A percentile compares a stretch with the other conserved stretches of the same genome.
These are phyloP conservation scores for Diarsia brunnea DNA, from an alignment of 2,888 invertebrate genomes.

Conservation along the genomic window DNA sequence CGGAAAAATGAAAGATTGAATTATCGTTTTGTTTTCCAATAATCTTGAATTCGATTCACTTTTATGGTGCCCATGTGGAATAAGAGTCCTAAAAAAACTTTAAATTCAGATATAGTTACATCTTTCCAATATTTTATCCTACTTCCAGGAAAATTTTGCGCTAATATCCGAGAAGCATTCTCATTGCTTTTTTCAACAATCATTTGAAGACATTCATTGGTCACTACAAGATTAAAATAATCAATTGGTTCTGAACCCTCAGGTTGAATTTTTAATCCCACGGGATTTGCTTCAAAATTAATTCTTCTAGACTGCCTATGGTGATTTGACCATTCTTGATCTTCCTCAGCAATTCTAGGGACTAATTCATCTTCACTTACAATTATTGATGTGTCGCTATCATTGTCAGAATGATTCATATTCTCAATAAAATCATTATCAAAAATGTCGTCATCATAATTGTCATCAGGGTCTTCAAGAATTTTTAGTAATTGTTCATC, in stretches of 20 bases:
- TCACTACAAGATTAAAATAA: slow-evolving; percentile 4
- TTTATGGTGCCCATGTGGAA: slow-evolving; percentile 19
- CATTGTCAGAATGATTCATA: background rate
- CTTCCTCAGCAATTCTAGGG: background rate
- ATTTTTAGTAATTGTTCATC: background rate
- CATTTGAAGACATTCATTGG: slow-evolving; percentile 1
- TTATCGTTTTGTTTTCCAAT: slow-evolving; percentile 4
- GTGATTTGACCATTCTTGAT: background rate
- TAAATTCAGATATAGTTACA: background rate
- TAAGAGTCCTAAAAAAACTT: slow-evolving; percentile 7
- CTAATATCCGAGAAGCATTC: slow-evolving; percentile 6
- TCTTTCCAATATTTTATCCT: slow-evolving; percentile 10
- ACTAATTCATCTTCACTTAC: background rate
- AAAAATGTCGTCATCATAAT: background rate
- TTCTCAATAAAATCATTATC: background rate
- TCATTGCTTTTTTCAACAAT: slow-evolving; percentile 7
- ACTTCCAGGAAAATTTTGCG: slow-evolving; percentile 12
- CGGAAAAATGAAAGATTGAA: slow-evolving; percentile 11
- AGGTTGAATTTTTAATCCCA: slow-evolving; percentile 9
- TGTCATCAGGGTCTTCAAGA: background rate
- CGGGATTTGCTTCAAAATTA: background rate
- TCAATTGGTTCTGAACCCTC: slow-evolving; percentile 27
- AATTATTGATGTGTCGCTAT: background rate
- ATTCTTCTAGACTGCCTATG: background rate
- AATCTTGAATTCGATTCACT: slow-evolving; percentile 19